Base-by-base conservation (phyloP, 2,113 vertebrate species). In the Lycocorax pyrrhopterus region DNA sequence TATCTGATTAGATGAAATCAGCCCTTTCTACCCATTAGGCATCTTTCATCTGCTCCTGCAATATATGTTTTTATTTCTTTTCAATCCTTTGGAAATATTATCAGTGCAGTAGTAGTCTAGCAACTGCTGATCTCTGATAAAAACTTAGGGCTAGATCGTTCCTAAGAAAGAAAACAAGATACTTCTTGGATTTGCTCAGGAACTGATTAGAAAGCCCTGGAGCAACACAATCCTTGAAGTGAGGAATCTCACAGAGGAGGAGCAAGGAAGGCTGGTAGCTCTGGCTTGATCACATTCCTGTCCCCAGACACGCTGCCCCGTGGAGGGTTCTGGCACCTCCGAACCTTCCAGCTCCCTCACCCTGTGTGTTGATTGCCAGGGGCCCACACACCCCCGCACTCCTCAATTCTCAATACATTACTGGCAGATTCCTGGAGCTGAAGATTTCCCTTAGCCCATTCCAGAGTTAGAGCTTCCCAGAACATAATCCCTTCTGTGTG, bases 1-100 rank as follows among this genome's bases (percentile, higher is more conserved):
- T 82, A 52, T 32, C 75, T 91, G 67, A 90, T 75, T 37, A 76
- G 56, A 77, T 74, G 41, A 93, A 95, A 94, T 82, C 69, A 86
- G 25, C 27, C 20, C 33, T 26, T 76, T 88, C 44, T 73, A 67
- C 26, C 43, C 44, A 76, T 85, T 62, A 72, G 33, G 46, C 30
- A 53, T 71, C 56, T 89, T 90, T 87, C 89, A 82, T 74, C 69
- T 74, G 13, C 30, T 90, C 39, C 83, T 89, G 60, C 41, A 87
- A 62, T 32, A 64, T 35, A 25, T 55, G 35, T n/a, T 83, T 90
- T 62, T 81, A 51, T 74, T 85, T 87, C 32, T 69, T 87, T 84
- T 82, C 44, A 75, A 35, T 67, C 89, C n/a, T 93, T 83, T 52
- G 25, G 39, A 84, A 84, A 84, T 60, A 27, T 13, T 51, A 46